phyloP scores from a whole-genome alignment of 2,888 invertebrate species.

The Diploptera punctata region DNA sequence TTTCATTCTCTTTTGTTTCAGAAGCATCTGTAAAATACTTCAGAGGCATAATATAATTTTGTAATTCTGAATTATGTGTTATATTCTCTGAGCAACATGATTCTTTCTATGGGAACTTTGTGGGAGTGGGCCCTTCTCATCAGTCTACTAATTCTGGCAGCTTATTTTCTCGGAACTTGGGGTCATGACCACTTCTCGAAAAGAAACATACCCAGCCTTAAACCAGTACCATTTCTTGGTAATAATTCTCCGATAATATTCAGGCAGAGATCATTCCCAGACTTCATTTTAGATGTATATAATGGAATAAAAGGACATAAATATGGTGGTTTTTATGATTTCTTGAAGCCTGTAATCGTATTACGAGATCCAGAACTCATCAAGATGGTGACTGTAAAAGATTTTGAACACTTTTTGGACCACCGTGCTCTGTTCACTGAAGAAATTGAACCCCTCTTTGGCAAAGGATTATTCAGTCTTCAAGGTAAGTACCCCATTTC shows the following conservation, averaged over 20 bases:
- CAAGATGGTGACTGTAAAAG: no score
- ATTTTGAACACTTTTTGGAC: neutral
- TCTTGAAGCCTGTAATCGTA: neutral
- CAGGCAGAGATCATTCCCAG: neutral
- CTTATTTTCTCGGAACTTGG: neutral
- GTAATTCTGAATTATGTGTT: no score
- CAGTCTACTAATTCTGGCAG: neutral
- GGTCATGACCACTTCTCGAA: neutral
- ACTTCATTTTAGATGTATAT: neutral
- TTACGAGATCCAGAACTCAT: neutral
- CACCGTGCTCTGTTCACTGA: neutral
- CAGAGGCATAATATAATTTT: no score
- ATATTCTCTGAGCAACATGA: no score
- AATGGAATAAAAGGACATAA: neutral
- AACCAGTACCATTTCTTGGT: constrained; percentile 32
- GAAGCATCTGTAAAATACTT: no score
- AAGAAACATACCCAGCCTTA: constrained; percentile 26
- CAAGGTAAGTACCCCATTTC: neutral
- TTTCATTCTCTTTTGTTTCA: no score
- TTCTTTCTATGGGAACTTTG: no score
- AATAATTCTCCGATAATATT: constrained; percentile 20
- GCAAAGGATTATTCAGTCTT: neutral
- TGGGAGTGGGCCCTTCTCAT: neutral
- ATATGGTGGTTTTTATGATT: neutral
- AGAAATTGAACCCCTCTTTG: neutral